Evolutionary conservation across 1,140 invertebrate species (phyloP), one percentile per base, ranked within the genome.

Genomic region (Euborellia annulipes): DNA sequence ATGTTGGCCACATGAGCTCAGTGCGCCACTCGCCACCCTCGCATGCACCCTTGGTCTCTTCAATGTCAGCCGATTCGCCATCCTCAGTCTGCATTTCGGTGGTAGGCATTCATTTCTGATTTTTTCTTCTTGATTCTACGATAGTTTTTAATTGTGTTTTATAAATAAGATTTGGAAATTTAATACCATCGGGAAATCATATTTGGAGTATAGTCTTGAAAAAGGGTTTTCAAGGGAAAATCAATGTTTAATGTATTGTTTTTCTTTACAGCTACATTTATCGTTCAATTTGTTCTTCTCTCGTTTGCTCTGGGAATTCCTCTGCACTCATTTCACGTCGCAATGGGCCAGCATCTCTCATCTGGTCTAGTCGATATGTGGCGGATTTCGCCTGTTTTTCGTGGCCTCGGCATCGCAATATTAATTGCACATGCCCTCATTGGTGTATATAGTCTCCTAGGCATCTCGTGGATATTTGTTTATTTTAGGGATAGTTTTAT

Each of bases 401-500:
- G 73, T 69, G 84, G 85, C 7, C 81, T 91, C 27, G 88, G 88
- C 19, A 78, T 90, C 43, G 77, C 85, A 1, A 62, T 92, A 41
- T 67, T 91, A 7, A 62, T 83, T 45, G 75, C 78, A 1, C 85
- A 90, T 61, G 78, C 79, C 4, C 67, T 89, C 19, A 75, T 87
- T 43, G 85, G 86, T 23, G 75, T 90, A 49, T 92, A 91, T 62
- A 86, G 82, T 55, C 79, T 86, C 38, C 75, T 90, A 9, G 84
- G 84, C 2, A 68, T 91, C 11, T 85, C 85, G 6, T 93, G 87
- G 87, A 76, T 92, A 64, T 81, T 91, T 55, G 76, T 89, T 39
- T 93, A 87, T 62, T 83, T 79, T 56, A 71, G 86, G 50, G 88
- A 92, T 62, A 85, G 85, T 2, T 91, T 91, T 56, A 84, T 88